Evolutionary conservation across 2,888 invertebrate genomes (phyloP).

Genomic region (Therioaphis trifolii): DNA sequence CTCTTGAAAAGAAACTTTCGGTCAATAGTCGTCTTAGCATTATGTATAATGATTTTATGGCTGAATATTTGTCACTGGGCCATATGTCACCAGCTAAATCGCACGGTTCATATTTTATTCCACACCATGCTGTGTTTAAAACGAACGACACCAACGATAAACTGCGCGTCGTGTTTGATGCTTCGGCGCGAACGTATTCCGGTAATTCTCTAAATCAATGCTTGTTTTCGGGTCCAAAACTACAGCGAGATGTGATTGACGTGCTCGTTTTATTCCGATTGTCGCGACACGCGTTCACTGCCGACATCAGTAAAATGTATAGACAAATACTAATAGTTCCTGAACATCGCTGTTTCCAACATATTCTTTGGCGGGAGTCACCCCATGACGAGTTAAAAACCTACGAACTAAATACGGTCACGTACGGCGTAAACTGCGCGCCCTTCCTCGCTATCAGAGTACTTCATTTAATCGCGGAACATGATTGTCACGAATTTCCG

Average conservation of each 20-base stretch:
- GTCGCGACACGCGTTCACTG: constrained; percentile 65
- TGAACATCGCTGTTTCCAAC: constrained; percentile 67
- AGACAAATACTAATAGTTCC: too few species aligned
- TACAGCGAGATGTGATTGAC: background rate
- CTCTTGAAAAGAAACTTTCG: too few species aligned
- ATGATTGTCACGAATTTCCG: constrained; percentile 63
- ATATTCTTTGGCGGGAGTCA: constrained; percentile 67
- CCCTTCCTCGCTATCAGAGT: constrained; percentile 66
- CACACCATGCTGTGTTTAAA: too few species aligned
- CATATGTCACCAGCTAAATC: too few species aligned
- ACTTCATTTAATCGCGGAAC: constrained; percentile 66
- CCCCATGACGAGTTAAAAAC: background rate
- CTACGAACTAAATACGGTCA: constrained; percentile 67
- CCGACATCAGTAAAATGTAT: constrained; percentile 69
- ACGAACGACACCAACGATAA: too few species aligned
- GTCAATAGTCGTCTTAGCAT: too few species aligned
- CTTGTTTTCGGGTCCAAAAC: background rate
- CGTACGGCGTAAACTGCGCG: constrained; percentile 65
- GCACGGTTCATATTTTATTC: too few species aligned
- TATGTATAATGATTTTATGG: too few species aligned
- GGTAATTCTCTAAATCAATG: background rate
- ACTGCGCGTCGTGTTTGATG: too few species aligned
- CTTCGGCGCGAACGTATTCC: background rate
- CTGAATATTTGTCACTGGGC: too few species aligned
- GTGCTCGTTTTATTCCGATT: background rate